phyloP scores from a whole-genome alignment of 2,797 vertebrate genomes.

The Menidia menidia region DNA sequence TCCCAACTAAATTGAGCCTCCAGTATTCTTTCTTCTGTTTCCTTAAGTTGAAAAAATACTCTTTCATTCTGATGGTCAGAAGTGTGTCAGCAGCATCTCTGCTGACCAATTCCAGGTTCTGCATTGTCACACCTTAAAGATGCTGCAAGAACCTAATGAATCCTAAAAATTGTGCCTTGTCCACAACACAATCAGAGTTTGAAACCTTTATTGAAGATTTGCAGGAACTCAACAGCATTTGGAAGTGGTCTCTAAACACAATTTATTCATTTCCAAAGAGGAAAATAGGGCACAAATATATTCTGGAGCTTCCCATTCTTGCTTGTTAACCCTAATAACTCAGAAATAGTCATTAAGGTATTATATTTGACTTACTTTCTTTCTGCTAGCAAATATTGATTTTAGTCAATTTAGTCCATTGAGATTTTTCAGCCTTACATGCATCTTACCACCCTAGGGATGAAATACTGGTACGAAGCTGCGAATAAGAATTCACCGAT shows the following conservation, averaged over 20 bases:
- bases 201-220: background rate
- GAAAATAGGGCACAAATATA: background rate
- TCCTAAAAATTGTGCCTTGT: background rate
- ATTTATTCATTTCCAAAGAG: background rate
- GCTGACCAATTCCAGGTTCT: background rate
- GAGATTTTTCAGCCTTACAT: background rate
- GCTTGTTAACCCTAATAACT: background rate
- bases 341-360: background rate
- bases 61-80: background rate
- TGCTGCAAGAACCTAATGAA: background rate
- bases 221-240: background rate
- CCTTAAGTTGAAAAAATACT: background rate
- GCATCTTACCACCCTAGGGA: background rate
- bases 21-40: background rate
- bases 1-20: background rate
- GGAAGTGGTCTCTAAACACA: background rate
- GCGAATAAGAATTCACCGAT: background rate
- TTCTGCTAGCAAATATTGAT: background rate
- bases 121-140: background rate
- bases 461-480: background rate
- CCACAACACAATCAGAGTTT: background rate
- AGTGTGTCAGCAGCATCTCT: slow-evolving; percentile 1
- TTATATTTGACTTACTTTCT: background rate
- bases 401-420: background rate
- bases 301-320: background rate